Base-by-base conservation (phyloP, 2,113 vertebrate genomes). In the Dasyprocta punctata region DNA sequence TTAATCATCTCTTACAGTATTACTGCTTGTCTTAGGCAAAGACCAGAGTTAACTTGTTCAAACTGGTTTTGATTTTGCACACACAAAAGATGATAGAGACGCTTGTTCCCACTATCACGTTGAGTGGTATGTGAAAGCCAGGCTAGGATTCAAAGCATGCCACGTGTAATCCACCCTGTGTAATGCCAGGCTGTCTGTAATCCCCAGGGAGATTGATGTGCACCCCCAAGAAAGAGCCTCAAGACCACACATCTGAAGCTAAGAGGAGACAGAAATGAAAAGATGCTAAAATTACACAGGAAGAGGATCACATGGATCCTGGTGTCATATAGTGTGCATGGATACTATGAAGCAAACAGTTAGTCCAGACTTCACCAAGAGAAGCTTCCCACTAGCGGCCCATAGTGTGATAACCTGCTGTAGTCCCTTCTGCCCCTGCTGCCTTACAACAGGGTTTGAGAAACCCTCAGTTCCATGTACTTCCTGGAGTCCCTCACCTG, bases 51-150 rank as follows among this genome's bases (percentile, higher is more conserved):
- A 61, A 80, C 22, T 33, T 49, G 65, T 44, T 60, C 38, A 65
- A 82, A 94, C 41, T 83, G 80, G 24, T 56, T 95, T 89, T 95
- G 56, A 14, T 91, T 92, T 86, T n/a, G 82, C 14, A 69, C 73
- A 54, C n/a, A 61, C 0, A 44, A 4, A 36, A 83, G 44, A 63
- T 33, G 67, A 80, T 33, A 54, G 80, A 75, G 83, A 17, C 85
- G 65, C 52, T 16, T 24, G 30, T 56, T 38, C 10, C 81, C n/a
- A 49, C 83, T 58, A 33, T 73, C 36, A 1, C 33, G 26, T 47
- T 86, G 84, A 63, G 36, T 90, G 52, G 67, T 60, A 67, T 61
- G 49, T 41, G 38, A 58, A 58, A 65, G 17, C 33, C 83, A 38
- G 24, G 60, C 36, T 86, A 65, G 49, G 54, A 89, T 89, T 44